Percentiles rank a stretch among this genome's conserved stretches.
Conservation (phyloP, 2,113 vertebrate species). For the Muntiacus reevesi region DNA sequence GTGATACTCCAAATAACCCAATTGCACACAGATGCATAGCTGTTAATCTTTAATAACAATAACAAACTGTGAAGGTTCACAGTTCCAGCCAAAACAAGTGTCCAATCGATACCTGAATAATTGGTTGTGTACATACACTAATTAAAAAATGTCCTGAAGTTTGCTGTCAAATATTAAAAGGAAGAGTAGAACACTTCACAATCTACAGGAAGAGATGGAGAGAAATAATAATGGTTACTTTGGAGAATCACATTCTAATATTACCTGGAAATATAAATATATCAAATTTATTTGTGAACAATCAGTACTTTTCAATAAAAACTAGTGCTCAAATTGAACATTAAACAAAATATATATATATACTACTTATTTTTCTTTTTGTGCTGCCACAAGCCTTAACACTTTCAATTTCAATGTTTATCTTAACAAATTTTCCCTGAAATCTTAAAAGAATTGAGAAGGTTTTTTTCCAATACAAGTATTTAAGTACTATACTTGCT, state of each 20-base stretch:
- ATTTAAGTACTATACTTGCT: not conserved
- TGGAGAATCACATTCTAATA: not conserved
- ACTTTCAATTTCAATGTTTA: not conserved
- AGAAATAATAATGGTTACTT: not conserved
- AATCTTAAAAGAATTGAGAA: not conserved
- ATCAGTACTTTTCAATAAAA: constrained; percentile 26
- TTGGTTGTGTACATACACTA: not conserved
- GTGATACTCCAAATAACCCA: constrained; percentile 7
- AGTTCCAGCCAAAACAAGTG: not conserved
- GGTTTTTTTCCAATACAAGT: not conserved
- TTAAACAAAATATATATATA: not conserved
- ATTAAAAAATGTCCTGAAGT: not conserved
- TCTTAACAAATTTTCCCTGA: not conserved
- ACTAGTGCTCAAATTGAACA: not conserved
- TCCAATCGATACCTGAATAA: not conserved
- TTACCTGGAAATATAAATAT: constrained; percentile 5
- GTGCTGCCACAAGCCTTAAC: not conserved
- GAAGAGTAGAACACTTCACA: not conserved
- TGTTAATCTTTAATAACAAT: not conserved
- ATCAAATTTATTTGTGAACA: not conserved
- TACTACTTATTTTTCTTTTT: constrained; percentile 14
- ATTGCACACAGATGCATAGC: not conserved
- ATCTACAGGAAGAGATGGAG: not conserved
- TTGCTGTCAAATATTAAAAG: constrained; percentile 17
- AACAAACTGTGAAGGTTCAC: not conserved